Conservation (phyloP, 2,113 vertebrate genomes). For the Mastomys natalensis region DNA sequence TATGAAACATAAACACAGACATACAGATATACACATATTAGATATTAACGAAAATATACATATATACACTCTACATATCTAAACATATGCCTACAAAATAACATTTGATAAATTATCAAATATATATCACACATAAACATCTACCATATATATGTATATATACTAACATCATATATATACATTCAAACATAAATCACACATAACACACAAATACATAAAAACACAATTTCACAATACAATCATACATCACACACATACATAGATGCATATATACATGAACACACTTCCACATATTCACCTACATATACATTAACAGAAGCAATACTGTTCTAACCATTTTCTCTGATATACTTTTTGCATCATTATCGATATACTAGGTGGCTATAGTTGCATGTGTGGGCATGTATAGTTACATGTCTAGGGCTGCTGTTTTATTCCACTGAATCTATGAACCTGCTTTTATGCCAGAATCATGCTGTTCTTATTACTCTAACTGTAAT, state of each 20-base stretch:
- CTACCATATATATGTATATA: background rate
- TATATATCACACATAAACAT: background rate
- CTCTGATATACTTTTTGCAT: background rate
- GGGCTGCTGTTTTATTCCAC: too few species aligned
- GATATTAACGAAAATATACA: background rate
- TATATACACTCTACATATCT: background rate
- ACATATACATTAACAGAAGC: background rate
- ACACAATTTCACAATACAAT: background rate
- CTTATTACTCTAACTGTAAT: background rate
- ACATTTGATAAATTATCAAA: background rate
- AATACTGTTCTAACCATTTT: background rate
- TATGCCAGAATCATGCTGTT: background rate
- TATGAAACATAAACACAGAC: background rate
- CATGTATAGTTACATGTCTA: background rate
- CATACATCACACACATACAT: background rate
- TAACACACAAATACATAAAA: background rate
- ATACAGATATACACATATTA: background rate
- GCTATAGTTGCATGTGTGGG: background rate
- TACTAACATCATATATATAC: background rate
- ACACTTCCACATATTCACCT: background rate
- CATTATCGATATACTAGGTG: background rate
- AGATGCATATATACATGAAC: background rate
- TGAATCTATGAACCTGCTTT: background rate
- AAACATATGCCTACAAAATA: background rate
- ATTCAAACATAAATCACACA: background rate